A percentile compares a stretch with the other conserved stretches of the same genome.
These are phyloP conservation scores for Sepioteuthis lessoniana DNA, from an alignment of 2,888 invertebrate species.

Conservation along the genomic window DNA sequence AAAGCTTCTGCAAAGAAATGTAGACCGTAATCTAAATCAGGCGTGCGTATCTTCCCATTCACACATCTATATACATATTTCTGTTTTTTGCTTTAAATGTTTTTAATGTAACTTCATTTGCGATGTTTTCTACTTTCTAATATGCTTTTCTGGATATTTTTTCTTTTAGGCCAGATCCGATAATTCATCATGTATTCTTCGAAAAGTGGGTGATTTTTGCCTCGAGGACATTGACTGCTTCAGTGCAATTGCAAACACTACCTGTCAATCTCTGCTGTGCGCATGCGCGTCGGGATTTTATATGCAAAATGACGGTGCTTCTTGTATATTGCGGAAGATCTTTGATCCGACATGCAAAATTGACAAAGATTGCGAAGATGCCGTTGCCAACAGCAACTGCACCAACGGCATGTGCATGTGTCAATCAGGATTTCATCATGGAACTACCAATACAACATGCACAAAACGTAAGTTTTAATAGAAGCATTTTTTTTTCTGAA, in stretches of 20 bases:
- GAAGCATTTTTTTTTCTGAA: too few relatives aligned
- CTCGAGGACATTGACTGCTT: slow-evolving; percentile 48
- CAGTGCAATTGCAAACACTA: slow-evolving; percentile 47
- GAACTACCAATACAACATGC: slow-evolving; percentile 47
- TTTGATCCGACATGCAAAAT: slow-evolving; percentile 49
- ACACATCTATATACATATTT: too few relatives aligned
- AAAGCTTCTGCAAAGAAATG: too few relatives aligned
- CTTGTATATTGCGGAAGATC: slow-evolving; percentile 49
- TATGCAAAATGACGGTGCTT: slow-evolving; percentile 38
- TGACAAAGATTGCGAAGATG: slow-evolving; percentile 53
- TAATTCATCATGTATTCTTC: slow-evolving; percentile 44
- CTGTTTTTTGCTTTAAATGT: too few relatives aligned
- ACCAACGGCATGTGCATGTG: slow-evolving; percentile 51
- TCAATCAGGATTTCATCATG: slow-evolving; percentile 50
- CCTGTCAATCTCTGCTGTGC: slow-evolving; percentile 49
- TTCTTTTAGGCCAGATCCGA: background rate
- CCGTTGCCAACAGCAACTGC: slow-evolving; percentile 54
- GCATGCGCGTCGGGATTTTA: slow-evolving; percentile 49
- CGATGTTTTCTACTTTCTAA: too few relatives aligned
- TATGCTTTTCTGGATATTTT: background rate
- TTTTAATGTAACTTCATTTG: too few relatives aligned
- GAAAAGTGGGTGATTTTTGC: slow-evolving; percentile 43
- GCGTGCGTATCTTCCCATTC: too few relatives aligned
- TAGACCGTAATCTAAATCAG: too few relatives aligned
- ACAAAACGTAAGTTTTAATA: slow-evolving; percentile 16